Evolutionary conservation across 2,888 invertebrate genomes (phyloP).

Genomic region (Cryptophagus acutangulus): DNA sequence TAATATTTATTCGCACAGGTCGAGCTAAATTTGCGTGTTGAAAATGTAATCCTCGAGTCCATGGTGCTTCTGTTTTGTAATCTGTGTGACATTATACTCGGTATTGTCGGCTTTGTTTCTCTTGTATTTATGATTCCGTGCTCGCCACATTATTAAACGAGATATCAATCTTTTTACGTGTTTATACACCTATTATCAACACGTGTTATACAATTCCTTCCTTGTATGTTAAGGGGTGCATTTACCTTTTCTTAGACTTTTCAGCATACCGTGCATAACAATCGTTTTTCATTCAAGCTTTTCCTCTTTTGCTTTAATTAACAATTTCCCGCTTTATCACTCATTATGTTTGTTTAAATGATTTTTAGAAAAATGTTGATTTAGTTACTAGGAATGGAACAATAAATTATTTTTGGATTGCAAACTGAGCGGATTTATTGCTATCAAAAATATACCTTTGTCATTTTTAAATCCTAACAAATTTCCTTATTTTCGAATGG

Average conservation of each 20-base stretch:
- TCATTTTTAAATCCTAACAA: too few relatives aligned
- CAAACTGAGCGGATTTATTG: too few relatives aligned
- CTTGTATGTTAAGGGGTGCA: neutral
- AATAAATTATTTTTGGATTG: too few relatives aligned
- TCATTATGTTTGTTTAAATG: too few relatives aligned
- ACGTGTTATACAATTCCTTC: constrained; percentile 27
- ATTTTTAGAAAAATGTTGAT: too few relatives aligned
- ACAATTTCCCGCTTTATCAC: too few relatives aligned
- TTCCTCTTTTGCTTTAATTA: neutral
- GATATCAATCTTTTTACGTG: constrained; percentile 35
- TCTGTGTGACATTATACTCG: constrained; percentile 4
- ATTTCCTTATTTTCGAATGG: too few relatives aligned
- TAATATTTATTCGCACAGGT: constrained; percentile 5
- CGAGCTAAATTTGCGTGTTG: constrained; percentile 3
- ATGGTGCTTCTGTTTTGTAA: constrained; percentile 2
- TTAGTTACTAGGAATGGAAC: too few relatives aligned
- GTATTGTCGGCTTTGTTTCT: constrained; percentile 23
- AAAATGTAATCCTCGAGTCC: constrained; percentile 5
- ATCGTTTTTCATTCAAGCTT: constrained; percentile 1
- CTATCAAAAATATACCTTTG: too few relatives aligned
- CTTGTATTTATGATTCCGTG: constrained; percentile 31
- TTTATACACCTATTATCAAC: constrained; percentile 32
- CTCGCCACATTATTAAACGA: constrained; percentile 30
- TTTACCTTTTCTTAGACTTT: neutral
- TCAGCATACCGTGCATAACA: neutral